Percentiles rank a stretch among this genome's conserved stretches.
Evolutionary conservation across 2,113 vertebrate species (phyloP).

Genomic region (Ameiurus melas): DNA sequence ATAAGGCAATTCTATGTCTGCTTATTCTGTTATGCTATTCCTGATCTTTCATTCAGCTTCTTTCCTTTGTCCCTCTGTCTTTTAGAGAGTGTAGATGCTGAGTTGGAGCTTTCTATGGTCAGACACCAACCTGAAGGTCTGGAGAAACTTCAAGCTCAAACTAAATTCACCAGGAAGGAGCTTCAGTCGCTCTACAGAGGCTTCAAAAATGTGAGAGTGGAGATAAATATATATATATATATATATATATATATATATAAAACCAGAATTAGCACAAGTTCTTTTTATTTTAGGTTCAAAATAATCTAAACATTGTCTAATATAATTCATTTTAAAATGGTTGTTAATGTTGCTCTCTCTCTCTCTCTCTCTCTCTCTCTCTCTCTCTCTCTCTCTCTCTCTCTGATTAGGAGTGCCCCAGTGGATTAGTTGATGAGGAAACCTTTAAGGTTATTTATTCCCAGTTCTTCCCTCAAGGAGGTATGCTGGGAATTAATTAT

Average conservation of each 20-base stretch:
- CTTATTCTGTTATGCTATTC: not conserved
- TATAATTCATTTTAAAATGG: not conserved
- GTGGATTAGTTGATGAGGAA: slow-evolving; percentile 83
- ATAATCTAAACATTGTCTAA: not conserved
- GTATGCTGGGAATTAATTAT: slow-evolving; percentile 56
- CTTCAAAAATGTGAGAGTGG: slow-evolving; percentile 81
- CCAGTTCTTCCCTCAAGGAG: slow-evolving; percentile 86
- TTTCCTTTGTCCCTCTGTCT: slow-evolving; percentile 22
- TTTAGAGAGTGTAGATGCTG: slow-evolving; percentile 73
- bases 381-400: slow-evolving; percentile 11
- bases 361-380: slow-evolving; percentile 17
- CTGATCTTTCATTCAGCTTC: not conserved
- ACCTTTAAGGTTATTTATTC: slow-evolving; percentile 86
- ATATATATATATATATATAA: too few species aligned
- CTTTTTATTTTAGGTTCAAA: not conserved
- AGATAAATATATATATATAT: too few species aligned
- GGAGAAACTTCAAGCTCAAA: slow-evolving; percentile 78
- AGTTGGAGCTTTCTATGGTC: slow-evolving; percentile 75
- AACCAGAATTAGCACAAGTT: not conserved
- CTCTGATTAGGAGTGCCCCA: slow-evolving; percentile 80
- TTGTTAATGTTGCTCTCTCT: not conserved
- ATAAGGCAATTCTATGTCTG: too few species aligned
- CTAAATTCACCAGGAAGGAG: slow-evolving; percentile 83
- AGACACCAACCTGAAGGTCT: slow-evolving; percentile 83
- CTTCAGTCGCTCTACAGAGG: slow-evolving; percentile 84